Base-by-base conservation (phyloP, 2,113 vertebrate species). In the Limnothrissa miodon region DNA sequence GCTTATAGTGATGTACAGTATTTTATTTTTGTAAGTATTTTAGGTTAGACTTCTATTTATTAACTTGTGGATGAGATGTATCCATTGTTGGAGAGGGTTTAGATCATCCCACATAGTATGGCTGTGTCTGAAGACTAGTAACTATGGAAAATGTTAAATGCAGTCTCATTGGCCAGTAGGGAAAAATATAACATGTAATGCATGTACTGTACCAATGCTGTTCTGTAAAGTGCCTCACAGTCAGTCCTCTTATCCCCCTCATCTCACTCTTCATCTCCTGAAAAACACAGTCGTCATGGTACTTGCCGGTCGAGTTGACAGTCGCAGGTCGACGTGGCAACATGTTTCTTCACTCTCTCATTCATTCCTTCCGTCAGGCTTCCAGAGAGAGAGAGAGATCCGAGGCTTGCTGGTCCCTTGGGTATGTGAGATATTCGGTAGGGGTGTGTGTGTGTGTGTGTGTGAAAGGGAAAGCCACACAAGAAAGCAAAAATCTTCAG, bases 181-280 rank as follows among this genome's bases (percentile, higher is more conserved):
- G n/a, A 46, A 79, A 53, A 8, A 2, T 6, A n/a, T 53, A 19
- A 19, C 33, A 56, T 48, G n/a, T 29, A 66, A 66, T 21, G 23
- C 53, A 33, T 70, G 62, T 70, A 74, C 66, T 70, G 62, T 70
- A 74, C 66, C 79, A 74, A 29, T 81, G 83, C 79, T 84, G 59
- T 46, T 86, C 56, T 80, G 45, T 87, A 59, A 87, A 90, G 89
- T 90, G 89, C 89, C 89, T 90, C 81, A 79, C 84, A 79, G 80
- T 81, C 86, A 80, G 56, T 45, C 39, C 81, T 53, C 81, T 82
- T 81, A 39, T 62, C 59, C 36, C 39, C 83, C n/a, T 83, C 79
- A 4, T 42, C 42, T 74, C 29, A 33, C 66, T 74, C 5, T 74
- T 74, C 33, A 15, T 13, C 66, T 33, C 33, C 66, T 15, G 29